phyloP scores from a whole-genome alignment of 2,797 vertebrate genomes.

The Gymnothorax reevesii region DNA sequence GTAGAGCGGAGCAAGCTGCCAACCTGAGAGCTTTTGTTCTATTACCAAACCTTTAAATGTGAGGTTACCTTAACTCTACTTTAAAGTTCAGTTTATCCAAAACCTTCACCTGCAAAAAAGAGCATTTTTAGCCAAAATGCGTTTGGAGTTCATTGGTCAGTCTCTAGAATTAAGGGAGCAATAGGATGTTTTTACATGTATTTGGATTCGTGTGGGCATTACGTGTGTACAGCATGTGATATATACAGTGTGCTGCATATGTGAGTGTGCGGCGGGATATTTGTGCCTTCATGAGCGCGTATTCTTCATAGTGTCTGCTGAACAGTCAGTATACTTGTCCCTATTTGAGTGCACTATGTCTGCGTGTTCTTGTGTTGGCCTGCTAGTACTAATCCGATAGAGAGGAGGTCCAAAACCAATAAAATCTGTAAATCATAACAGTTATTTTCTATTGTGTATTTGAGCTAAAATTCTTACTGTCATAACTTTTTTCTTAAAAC shows the following conservation, averaged over 20 bases:
- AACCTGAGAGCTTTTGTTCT: not conserved
- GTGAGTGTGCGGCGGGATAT: not conserved
- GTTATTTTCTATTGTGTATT: no score
- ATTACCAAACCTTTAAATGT: not conserved
- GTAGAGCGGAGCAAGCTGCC: not conserved
- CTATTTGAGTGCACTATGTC: no score
- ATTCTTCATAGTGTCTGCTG: no score
- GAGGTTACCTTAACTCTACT: not conserved
- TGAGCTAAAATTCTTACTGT: no score
- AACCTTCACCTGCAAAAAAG: not conserved
- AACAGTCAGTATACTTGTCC: no score
- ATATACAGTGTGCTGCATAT: not conserved
- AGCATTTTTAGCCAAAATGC: not conserved
- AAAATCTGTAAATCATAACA: no score
- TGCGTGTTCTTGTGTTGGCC: no score
- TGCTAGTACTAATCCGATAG: no score
- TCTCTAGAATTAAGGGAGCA: not conserved
- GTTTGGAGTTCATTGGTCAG: not conserved
- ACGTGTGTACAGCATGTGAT: not conserved
- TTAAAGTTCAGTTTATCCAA: not conserved
- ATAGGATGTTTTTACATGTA: not conserved
- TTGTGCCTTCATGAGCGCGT: no score
- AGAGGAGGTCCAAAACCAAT: no score
- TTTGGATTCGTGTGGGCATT: not conserved
- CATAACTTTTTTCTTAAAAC: no score